Percentiles rank a stretch among this genome's conserved stretches.
Conservation (phyloP, 2,888 invertebrate species). For the Rhagium mordax region DNA sequence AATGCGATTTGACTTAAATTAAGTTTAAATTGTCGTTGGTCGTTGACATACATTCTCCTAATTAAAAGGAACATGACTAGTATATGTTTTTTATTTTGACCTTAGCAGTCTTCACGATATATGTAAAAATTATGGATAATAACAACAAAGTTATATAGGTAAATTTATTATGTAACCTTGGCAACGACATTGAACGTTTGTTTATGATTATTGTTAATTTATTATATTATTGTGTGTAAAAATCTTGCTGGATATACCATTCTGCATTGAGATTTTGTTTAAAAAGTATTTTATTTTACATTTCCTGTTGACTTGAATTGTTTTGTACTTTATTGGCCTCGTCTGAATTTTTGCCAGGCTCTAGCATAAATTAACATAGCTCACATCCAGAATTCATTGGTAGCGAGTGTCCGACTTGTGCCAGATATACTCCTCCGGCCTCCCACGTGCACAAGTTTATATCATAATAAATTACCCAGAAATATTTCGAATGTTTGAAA, state of each 20-base stretch:
- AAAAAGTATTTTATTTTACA: constrained; percentile 2
- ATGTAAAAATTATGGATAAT: background rate
- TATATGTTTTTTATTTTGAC: background rate
- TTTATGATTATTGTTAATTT: constrained; percentile 30
- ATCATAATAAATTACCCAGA: no score
- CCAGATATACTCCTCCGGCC: background rate
- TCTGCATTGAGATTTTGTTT: background rate
- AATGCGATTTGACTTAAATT: background rate
- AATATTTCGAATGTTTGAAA: no score
- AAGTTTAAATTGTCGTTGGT: background rate
- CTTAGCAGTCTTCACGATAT: background rate
- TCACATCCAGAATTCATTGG: background rate
- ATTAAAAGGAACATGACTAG: no score
- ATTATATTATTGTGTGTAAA: constrained; percentile 19
- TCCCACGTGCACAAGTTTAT: background rate
- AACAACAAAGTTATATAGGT: constrained; percentile 22
- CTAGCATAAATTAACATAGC: constrained; percentile 10
- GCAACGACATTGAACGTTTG: constrained; percentile 34
- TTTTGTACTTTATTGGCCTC: background rate
- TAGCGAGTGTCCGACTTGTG: background rate
- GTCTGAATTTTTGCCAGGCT: constrained; percentile 3
- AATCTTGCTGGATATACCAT: background rate
- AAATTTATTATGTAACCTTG: constrained; percentile 33
- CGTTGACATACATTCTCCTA: background rate
- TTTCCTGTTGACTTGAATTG: background rate